Conservation (phyloP, 2,888 invertebrate genomes). For the Unio delphinus region DNA sequence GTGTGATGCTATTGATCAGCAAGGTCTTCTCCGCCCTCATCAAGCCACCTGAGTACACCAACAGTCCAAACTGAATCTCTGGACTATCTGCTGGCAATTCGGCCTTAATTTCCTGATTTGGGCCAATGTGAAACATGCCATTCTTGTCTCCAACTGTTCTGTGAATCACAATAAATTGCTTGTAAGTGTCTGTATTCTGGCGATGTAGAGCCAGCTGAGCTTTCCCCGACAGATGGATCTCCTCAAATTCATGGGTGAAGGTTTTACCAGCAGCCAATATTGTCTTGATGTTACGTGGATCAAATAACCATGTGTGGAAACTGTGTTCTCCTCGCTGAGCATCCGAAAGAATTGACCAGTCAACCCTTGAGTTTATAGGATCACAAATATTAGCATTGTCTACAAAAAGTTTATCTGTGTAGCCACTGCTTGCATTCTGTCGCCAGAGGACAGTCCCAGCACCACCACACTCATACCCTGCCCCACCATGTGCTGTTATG, state of each 20-base stretch:
- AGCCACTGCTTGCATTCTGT: constrained; percentile 14
- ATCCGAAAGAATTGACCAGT: constrained; percentile 42
- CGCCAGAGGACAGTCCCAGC: constrained; percentile 48
- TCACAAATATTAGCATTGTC: constrained; percentile 48
- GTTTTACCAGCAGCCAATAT: constrained; percentile 5
- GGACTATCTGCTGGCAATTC: constrained; percentile 49
- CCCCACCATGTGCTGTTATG: constrained; percentile 42
- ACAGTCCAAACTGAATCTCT: constrained; percentile 50
- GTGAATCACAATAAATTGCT: constrained; percentile 40
- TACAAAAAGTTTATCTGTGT: constrained; percentile 33
- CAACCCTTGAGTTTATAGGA: constrained; percentile 31
- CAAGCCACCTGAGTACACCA: constrained; percentile 42
- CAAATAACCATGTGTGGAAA: constrained; percentile 54
- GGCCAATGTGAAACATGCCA: constrained; percentile 45
- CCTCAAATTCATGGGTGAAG: constrained; percentile 23
- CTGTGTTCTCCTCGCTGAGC: constrained; percentile 47
- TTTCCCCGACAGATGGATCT: constrained; percentile 41
- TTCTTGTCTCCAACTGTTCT: constrained; percentile 49
- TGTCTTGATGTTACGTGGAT: constrained; percentile 10
- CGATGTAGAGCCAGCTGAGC: constrained; percentile 54
- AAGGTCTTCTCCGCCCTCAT: constrained; percentile 39
- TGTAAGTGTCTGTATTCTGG: constrained; percentile 37
- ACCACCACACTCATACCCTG: constrained; percentile 55
- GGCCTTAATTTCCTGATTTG: constrained; percentile 41
- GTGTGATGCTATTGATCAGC: constrained; percentile 46